Evolutionary conservation across 2,888 invertebrate genomes (phyloP), one percentile per base, ranked within the genome.

Genomic region (Spisula solida): DNA sequence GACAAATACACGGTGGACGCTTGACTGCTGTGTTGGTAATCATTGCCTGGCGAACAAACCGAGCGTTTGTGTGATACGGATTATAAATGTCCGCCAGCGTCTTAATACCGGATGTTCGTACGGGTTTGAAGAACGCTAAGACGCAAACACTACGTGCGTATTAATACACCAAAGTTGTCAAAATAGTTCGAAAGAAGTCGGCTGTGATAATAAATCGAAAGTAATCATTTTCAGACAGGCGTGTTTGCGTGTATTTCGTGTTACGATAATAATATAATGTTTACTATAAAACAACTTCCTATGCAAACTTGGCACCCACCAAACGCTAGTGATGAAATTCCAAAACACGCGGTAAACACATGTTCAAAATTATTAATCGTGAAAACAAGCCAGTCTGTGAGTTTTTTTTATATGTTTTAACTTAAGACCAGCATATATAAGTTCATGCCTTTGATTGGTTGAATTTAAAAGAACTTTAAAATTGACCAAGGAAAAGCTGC

Each of bases 191-290:
- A n/a, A 14, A 12, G 84, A 81, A 78, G 51, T 86, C 70, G 51
- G 51, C 60, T 48, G 82, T n/a, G 86, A 86, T 86, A 86, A 89
- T 86, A 86, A 89, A 83, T 86, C 83, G 47, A 83, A 83, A 41
- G 41, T 82, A 81, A 88, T 82, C 51, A 60, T 31, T 55, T 34
- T 41, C 55, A 34, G 12, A 18, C 48, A 47, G 78, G 12, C 70
- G 20, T 29, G 31, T 51, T 31, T 31, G 75, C 8, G 16, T 34
- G 31, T 18, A 34, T 34, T 48, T 29, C 31, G 16, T 29, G 51
- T 75, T 78, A 79, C 34, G 55, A 51, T 79, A 78, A 60, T 34
- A 85, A 56, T 78, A n/a, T 79, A 16, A 31, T 51, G n/a, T 56
- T 56, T 79, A 79, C 55, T 85, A 25, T 16, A 20, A 34, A 84